A percentile compares a stretch with the other conserved stretches of the same genome.
Conservation (phyloP, 2,797 vertebrate species). For the Gymnothorax javanicus region DNA sequence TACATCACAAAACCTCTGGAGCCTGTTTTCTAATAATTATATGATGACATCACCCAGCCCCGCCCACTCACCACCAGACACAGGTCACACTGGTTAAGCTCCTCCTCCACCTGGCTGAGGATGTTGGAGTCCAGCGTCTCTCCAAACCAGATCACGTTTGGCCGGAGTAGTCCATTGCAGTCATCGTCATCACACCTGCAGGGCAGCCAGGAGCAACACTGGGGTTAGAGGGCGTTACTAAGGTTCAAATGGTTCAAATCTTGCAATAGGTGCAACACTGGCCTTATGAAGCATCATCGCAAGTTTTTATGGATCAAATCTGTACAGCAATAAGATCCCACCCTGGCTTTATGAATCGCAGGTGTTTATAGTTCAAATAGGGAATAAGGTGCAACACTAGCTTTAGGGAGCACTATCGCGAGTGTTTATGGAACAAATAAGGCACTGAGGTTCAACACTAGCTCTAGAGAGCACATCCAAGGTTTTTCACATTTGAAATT, state of each 20-base stretch:
- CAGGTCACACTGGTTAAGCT: conserved; percentile 87
- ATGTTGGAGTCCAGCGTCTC: conserved; percentile 85
- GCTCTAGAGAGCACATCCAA: too few relatives aligned
- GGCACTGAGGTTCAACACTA: too few relatives aligned
- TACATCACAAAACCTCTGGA: neutral
- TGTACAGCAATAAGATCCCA: too few relatives aligned
- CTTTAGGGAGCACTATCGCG: too few relatives aligned
- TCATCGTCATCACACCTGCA: conserved; percentile 80
- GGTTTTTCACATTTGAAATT: too few relatives aligned
- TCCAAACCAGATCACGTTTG: conserved; percentile 95
- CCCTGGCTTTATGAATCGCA: too few relatives aligned
- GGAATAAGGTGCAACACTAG: too few relatives aligned
- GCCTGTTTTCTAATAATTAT: neutral
- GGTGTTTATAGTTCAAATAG: too few relatives aligned
- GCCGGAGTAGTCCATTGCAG: conserved; percentile 86
- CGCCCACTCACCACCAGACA: conserved; percentile 84
- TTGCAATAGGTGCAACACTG: too few relatives aligned
- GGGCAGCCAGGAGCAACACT: neutral
- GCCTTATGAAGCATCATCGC: too few relatives aligned
- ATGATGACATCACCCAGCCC: neutral
- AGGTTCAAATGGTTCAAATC: neutral
- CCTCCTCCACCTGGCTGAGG: conserved; percentile 79
- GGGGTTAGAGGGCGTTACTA: neutral
- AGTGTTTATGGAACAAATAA: too few relatives aligned
- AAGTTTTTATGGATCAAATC: too few relatives aligned